Conservation (phyloP, 2,888 invertebrate genomes). For the Flexamia atlantica region DNA sequence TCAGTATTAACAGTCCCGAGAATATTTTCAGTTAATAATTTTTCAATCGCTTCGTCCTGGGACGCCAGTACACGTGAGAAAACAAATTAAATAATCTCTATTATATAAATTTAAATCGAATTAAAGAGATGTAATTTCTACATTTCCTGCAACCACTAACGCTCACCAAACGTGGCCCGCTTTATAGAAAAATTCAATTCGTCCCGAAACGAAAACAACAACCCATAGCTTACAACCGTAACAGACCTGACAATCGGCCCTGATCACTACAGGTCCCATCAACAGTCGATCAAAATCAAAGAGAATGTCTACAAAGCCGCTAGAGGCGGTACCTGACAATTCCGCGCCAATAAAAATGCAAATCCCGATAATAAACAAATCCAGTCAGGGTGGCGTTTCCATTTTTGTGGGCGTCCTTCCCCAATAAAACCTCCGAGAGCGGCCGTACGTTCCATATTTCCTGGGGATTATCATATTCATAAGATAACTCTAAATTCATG, state of each 20-base stretch:
- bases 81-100: too few species aligned
- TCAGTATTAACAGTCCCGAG: too few species aligned
- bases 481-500: conserved; percentile 63
- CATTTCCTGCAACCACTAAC: too few species aligned
- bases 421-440: conserved; percentile 47
- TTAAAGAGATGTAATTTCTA: too few species aligned
- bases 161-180: too few species aligned
- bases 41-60: too few species aligned
- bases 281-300: conserved; percentile 55
- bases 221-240: neutral
- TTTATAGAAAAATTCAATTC: neutral
- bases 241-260: neutral
- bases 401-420: conserved; percentile 53
- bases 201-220: conserved; percentile 3
- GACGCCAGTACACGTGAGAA: too few species aligned
- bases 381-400: conserved; percentile 37
- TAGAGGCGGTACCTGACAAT: conserved; percentile 22
- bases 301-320: conserved; percentile 50
- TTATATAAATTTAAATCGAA: too few species aligned
- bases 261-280: neutral
- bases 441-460: conserved; percentile 50
- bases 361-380: conserved; percentile 45
- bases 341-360: conserved; percentile 22
- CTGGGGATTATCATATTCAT: conserved; percentile 62
- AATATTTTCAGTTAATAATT: too few species aligned